Evolutionary conservation across 2,113 vertebrate genomes (phyloP), one percentile per base, ranked within the genome.

Genomic region (Thermophis baileyi): DNA sequence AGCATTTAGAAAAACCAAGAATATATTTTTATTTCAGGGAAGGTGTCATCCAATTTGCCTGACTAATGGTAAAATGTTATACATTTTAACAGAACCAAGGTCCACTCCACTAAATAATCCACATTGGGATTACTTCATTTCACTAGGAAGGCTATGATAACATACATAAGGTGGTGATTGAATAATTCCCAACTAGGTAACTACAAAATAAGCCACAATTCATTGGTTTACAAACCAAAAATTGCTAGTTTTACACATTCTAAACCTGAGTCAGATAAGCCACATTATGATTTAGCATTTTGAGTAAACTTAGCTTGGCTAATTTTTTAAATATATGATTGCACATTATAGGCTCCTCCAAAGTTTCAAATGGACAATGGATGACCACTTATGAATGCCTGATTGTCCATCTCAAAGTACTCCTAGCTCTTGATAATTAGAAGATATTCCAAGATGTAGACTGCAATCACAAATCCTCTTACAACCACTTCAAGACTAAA

Each of bases 391-490:
- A 54, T 95, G 57, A 14, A 47, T 54, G 35, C 46, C 55, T 74
- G 44, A 25, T 25, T 90, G 46, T 69, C 10, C 91, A 63, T n/a
- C 94, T 10, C 25, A 85, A n/a, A 90, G 54, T 20, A 93, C 87
- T 30, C 46, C 2, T 9, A 87, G 47, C 89, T 90, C 88, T 94
- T 44, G 86, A 49, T 96, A 47, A 95, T 46, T 35, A 92, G 93
- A 95, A 93, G 9, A n/a, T 88, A 89, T 18, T 10, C 87, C 7
- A 40, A 92, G 87, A 85, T 49, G 40, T 10, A 89, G 63, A 63
- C 50, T 85, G 63, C 87, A 92, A 89, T 92, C 91, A 92, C n/a
- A 74, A 92, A 92, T 89, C 87, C 87, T 89, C 87, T 92, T 89
- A 55, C 88, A 92, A 81, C 40, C 91, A 55, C 50, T 92, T 92